Evolutionary conservation across 2,113 vertebrate genomes (phyloP).

Genomic region (Platycercus adscitus): DNA sequence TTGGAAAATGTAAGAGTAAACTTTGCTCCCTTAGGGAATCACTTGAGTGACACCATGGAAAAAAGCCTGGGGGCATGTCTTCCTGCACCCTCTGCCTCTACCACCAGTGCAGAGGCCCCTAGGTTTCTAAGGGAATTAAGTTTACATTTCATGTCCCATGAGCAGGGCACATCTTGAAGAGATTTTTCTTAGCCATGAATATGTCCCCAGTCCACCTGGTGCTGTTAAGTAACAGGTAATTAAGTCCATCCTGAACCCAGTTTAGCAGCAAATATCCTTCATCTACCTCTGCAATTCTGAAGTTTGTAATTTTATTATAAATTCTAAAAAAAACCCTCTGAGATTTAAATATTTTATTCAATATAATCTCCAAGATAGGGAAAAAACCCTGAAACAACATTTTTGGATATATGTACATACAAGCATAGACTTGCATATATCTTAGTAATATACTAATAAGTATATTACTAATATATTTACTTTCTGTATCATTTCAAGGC

Average conservation of each 20-base stretch:
- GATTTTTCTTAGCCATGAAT: background rate
- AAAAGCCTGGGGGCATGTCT: background rate
- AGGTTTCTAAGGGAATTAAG: background rate
- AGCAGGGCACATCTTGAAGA: background rate
- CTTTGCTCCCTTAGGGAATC: conserved; percentile 2
- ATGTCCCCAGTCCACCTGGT: background rate
- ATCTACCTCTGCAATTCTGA: background rate
- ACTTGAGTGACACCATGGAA: conserved; percentile 37
- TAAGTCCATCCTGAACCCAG: background rate
- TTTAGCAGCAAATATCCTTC: background rate
- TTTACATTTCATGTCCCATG: background rate
- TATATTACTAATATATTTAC: background rate
- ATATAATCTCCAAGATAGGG: background rate
- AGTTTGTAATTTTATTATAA: background rate
- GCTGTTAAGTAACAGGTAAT: background rate
- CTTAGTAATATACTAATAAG: background rate
- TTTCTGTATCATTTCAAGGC: background rate
- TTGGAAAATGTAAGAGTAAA: conserved; percentile 7
- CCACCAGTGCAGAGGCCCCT: background rate
- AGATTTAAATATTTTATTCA: background rate
- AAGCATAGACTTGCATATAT: background rate
- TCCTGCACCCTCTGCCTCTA: background rate
- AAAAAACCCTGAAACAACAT: background rate
- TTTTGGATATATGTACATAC: background rate
- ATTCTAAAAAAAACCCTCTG: background rate